Percentiles rank a stretch among this genome's conserved stretches.
phyloP scores from a whole-genome alignment of 2,797 vertebrate genomes.

The Chromobotia macracanthus region DNA sequence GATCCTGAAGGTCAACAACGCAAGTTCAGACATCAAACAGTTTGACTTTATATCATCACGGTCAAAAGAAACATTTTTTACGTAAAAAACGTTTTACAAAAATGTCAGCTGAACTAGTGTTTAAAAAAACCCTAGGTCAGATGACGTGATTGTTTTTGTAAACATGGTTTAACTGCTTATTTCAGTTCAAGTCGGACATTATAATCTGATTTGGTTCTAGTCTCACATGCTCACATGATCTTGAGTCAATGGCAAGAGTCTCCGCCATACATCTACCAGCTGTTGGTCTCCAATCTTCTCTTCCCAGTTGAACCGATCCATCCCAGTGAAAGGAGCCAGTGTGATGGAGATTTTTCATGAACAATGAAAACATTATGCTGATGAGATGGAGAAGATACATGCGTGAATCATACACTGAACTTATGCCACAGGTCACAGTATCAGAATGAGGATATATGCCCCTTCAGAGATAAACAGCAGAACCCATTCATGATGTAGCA shows the following conservation, averaged over 20 bases:
- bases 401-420: conserved; percentile 26
- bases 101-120: no score
- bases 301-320: background rate
- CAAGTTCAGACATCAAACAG: no score
- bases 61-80: no score
- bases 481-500: conserved; percentile 37
- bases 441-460: conserved; percentile 22
- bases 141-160: no score
- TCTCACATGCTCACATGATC: background rate
- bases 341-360: conserved; percentile 59
- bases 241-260: conserved; percentile 40
- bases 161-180: no score
- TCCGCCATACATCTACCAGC: conserved; percentile 51
- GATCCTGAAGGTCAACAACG: no score
- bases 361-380: conserved; percentile 73
- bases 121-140: no score
- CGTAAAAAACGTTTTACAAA: no score
- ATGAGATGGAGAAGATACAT: conserved; percentile 42
- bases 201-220: background rate
- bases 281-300: conserved; percentile 49
- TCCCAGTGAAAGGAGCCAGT: conserved; percentile 64
- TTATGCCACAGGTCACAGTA: conserved; percentile 18
- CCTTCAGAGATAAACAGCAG: conserved; percentile 38
- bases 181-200: no score
- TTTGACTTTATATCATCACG: no score